phyloP scores from a whole-genome alignment of 2,113 vertebrate species.

The Ovibos moschatus region DNA sequence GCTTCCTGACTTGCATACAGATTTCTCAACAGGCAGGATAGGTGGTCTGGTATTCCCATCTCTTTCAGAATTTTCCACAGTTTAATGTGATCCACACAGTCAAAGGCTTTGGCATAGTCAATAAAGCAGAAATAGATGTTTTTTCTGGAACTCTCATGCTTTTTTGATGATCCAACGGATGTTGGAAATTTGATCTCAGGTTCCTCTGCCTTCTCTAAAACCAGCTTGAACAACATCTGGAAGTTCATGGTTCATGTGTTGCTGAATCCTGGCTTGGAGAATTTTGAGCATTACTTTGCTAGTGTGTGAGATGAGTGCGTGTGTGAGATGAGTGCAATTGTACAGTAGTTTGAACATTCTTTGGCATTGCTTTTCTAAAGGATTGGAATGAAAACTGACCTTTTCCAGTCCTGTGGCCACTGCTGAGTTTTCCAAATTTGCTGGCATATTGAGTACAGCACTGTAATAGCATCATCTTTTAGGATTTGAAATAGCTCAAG shows the following conservation, averaged over 20 bases:
- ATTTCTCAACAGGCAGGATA: neutral
- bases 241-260: neutral
- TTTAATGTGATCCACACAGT: neutral
- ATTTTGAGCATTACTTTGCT: neutral
- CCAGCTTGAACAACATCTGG: neutral
- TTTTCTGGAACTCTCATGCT: neutral
- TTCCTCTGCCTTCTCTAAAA: neutral
- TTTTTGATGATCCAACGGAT: rapidly evolving
- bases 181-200: neutral
- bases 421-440: neutral
- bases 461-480: rapidly evolving
- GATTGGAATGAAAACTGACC: neutral
- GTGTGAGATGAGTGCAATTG: neutral
- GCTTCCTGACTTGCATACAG: neutral
- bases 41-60: neutral
- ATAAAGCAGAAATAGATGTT: neutral
- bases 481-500: neutral
- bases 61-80: neutral
- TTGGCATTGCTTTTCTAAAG: neutral
- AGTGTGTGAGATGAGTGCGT: neutral
- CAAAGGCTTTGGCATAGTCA: neutral
- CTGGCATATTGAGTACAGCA: neutral
- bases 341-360: neutral
- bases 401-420: neutral
- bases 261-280: neutral